A percentile compares a stretch with the other conserved stretches of the same genome.
Evolutionary conservation across 2,113 vertebrate genomes (phyloP).

Genomic region (Pteruthius melanotis): DNA sequence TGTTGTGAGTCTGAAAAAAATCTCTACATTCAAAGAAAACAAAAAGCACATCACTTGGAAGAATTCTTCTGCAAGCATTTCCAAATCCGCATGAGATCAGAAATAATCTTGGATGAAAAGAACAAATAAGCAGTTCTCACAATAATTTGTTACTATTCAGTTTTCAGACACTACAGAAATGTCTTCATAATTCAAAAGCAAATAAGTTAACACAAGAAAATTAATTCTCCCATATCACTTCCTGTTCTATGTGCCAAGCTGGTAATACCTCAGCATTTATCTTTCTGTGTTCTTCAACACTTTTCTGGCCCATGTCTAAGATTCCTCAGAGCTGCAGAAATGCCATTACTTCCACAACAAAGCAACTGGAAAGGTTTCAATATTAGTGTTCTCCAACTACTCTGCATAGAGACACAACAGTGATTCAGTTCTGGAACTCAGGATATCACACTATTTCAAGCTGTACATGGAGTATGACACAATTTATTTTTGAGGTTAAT

Average conservation of each 20-base stretch:
- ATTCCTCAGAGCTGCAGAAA: neutral
- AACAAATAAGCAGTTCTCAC: neutral
- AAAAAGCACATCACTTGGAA: neutral
- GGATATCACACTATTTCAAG: neutral
- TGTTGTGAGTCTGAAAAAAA: neutral
- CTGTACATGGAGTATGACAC: neutral
- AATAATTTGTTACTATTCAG: neutral
- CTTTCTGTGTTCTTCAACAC: neutral
- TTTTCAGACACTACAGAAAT: conserved; percentile 9
- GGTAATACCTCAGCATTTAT: neutral
- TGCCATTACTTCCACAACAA: neutral
- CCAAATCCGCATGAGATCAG: neutral
- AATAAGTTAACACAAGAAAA: neutral
- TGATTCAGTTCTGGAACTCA: neutral
- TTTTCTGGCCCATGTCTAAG: neutral
- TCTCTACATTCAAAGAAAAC: neutral
- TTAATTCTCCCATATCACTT: neutral
- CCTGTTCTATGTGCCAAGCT: neutral
- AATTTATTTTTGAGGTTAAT: neutral
- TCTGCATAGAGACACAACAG: neutral
- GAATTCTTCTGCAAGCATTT: neutral
- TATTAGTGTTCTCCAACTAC: neutral
- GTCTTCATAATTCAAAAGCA: conserved; percentile 10
- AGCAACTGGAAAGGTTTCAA: neutral
- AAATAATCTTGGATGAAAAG: neutral